Conservation (phyloP, 1,140 invertebrate genomes). For the Antheraea mylitta region DNA sequence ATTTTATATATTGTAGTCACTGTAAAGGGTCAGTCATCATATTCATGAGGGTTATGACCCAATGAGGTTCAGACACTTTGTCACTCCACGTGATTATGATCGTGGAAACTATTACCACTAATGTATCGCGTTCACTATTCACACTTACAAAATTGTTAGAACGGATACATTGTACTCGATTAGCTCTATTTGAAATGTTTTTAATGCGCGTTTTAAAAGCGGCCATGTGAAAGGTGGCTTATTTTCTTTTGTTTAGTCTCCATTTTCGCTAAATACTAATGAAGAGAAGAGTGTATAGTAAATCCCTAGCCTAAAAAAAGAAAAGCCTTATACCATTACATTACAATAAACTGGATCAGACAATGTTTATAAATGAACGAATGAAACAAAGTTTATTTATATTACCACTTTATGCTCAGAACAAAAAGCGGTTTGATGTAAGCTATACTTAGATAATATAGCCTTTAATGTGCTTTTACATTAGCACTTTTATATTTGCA, state of each 20-base stretch:
- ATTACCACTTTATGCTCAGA: background rate
- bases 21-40: too few relatives aligned
- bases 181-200: too few relatives aligned
- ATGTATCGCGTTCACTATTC: too few relatives aligned
- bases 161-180: too few relatives aligned
- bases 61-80: too few relatives aligned
- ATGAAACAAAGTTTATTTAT: background rate
- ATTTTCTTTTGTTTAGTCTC: background rate
- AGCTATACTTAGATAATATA: background rate
- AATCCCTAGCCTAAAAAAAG: background rate
- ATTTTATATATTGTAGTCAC: too few relatives aligned
- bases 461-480: constrained; percentile 2
- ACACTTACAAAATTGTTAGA: too few relatives aligned
- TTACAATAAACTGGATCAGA: background rate
- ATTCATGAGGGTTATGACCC: too few relatives aligned
- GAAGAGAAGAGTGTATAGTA: background rate
- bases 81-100: too few relatives aligned
- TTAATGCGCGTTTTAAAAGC: too few relatives aligned
- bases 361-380: constrained; percentile 1
- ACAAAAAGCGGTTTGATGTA: background rate
- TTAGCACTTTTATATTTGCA: background rate
- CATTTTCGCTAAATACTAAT: background rate
- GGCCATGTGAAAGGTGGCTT: too few relatives aligned
- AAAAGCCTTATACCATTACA: background rate
- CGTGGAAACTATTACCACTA: too few relatives aligned